Base-by-base conservation (phyloP, 2,113 vertebrate species). In the Mus pahari region DNA sequence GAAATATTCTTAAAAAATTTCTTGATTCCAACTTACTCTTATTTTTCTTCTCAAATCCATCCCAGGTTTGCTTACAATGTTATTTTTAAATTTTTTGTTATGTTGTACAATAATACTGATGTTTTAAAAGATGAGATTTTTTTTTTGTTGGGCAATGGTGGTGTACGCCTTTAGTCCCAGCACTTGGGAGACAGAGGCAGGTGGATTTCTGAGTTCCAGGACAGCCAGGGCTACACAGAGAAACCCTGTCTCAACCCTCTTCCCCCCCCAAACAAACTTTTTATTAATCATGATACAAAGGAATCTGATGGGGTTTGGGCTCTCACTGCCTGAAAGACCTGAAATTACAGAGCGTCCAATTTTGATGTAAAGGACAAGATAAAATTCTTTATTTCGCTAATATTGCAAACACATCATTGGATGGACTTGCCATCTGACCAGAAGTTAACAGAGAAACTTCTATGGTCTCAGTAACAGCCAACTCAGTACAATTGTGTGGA, bases 11-110 rank as follows among this genome's bases (percentile, higher is more conserved):
- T 92, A 90, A 64, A 93, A 92, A 58, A 58, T 12, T 55, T 24
- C 78, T 81, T n/a, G 53, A n/a, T n/a, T 24, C 50, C 50, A 81
- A 81, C 31, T 53, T 60, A 77, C 39, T 84, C 58, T 60, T 22
- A 66, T 66, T 60, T 92, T 92, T 92, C 81, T 96, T 95, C 78
- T 92, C 88, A 96, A 96, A 83, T 77, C 86, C 22, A 45, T 60
- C 68, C 62, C 71, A 97, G 45, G 3, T 7, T 22, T 42, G 87
- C 50, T n/a, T 45, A 94, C 5, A 31, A 39, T 88, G 0, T 11
- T 89, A 14, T n/a, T n/a, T 82, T 86, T 78, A 50, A 12, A 8
- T 36, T 66, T 94, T 91, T 94, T 53, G 70, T 64, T 74, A 89
- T 95, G 14, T 36, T 94, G 75, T 78, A 31, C 4, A 50, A 78